A percentile compares a stretch with the other conserved stretches of the same genome.
These are phyloP conservation scores for Anoplolepis gracilipes DNA, from an alignment of 1,140 invertebrate genomes.

Conservation along the genomic window DNA sequence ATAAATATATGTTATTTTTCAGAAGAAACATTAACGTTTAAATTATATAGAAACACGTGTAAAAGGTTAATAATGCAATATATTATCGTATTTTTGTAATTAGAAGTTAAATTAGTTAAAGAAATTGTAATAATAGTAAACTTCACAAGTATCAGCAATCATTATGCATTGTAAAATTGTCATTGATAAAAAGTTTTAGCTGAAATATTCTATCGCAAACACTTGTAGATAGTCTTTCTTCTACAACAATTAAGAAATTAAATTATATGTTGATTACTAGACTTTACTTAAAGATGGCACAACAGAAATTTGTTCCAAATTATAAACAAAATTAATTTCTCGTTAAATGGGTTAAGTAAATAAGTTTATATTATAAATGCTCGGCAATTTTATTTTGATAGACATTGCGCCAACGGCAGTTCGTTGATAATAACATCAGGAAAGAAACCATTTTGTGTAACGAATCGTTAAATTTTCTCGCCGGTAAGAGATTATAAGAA, in stretches of 20 bases:
- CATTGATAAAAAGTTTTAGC: not conserved
- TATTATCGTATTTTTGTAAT: not conserved
- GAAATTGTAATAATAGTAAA: not conserved
- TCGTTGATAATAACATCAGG: slow-evolving; percentile 53
- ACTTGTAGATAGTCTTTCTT: slow-evolving; percentile 20
- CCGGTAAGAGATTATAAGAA: not conserved
- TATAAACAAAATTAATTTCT: slow-evolving; percentile 60
- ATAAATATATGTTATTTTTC: too few species aligned
- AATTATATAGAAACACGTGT: not conserved
- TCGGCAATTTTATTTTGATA: slow-evolving; percentile 55
- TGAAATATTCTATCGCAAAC: slow-evolving; percentile 17
- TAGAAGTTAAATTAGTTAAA: not conserved
- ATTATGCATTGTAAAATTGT: not conserved
- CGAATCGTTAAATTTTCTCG: slow-evolving; percentile 59
- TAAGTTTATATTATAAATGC: slow-evolving; percentile 56
- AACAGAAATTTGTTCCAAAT: slow-evolving; percentile 47
- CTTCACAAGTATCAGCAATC: not conserved
- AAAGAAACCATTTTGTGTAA: slow-evolving; percentile 57
- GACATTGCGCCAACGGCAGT: slow-evolving; percentile 32
- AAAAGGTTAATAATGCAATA: not conserved
- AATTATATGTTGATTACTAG: slow-evolving; percentile 55
- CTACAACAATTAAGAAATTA: slow-evolving; percentile 36
- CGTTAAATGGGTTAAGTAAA: slow-evolving; percentile 49
- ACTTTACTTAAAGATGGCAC: slow-evolving; percentile 17
- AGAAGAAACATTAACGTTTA: not conserved